Evolutionary conservation across 1,140 invertebrate genomes (phyloP), one percentile per base, ranked within the genome.

Genomic region (Drosophila eugracilis): DNA sequence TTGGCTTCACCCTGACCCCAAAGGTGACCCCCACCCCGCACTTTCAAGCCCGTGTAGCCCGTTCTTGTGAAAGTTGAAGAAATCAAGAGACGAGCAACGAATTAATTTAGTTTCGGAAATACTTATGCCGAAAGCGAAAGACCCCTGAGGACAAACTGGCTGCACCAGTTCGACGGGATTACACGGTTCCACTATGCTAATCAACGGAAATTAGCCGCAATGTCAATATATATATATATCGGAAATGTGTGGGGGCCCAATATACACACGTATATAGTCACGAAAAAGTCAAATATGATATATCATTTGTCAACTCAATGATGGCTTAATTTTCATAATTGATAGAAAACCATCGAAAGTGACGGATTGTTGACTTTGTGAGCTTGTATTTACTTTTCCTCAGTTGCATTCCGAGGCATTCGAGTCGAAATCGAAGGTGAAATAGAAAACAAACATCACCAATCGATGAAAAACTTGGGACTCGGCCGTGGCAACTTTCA

Each of bases 1-100:
- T 34, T 66, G 63, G 36, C 47, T 62, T 65, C 60, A 85, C 80
- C 81, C 76, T 85, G 77, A 85, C 73, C 81, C 75, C 81, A 45
- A 50, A 47, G 54, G 71, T 69, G 75, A 66, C 47, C 58, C 66
- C 39, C 28, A 41, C 41, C 36, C 15, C n/a, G n/a, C n/a, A n/a
- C n/a, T n/a, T 15, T 24, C 52, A 57, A 79, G 74, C 80, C 66
- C 37, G 80, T 86, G 72, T 69, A 62, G 76, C 81, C 59, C 49
- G 75, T 85, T 85, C 81, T 85, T 57, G 80, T 85, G 80, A 85
- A 85, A 85, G 80, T 85, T 65, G 41, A 71, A 49, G 47, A 72
- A 75, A 58, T 49, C 42, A 65, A 65, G 42, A 48, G 44, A 57
- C 22, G 4, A 70, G 19, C 53, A 15, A 10, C 50, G 48, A 42